Conservation (phyloP, 37 sponge, comb jelly and placozoan genomes). For the Beroe forskalii region DNA sequence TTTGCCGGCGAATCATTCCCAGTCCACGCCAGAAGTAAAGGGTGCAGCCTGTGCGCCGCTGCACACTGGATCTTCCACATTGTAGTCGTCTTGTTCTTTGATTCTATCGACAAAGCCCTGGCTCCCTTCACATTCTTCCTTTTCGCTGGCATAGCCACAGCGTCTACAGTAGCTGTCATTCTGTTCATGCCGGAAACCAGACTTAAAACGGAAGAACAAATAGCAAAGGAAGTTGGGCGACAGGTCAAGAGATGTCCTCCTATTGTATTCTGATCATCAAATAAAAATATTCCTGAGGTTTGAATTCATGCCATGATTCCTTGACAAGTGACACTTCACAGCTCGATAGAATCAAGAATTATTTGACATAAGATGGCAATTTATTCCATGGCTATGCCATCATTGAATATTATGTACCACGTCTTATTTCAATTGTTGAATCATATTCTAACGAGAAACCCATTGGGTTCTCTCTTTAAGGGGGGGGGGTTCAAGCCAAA, state of each 20-base stretch:
- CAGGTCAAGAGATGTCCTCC: not conserved
- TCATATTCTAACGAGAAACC: too few species aligned
- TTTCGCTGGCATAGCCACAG: not conserved
- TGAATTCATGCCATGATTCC: too few species aligned
- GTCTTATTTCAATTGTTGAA: too few species aligned
- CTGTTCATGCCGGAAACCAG: too few species aligned
- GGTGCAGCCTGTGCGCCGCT: not conserved
- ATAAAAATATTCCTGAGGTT: too few species aligned
- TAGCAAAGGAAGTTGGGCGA: not conserved
- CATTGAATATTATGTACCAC: too few species aligned
- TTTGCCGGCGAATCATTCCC: not conserved
- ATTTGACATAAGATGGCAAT: too few species aligned
- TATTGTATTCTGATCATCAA: not conserved
- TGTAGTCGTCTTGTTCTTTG: not conserved
- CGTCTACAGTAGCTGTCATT: not conserved
- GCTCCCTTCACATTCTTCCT: constrained; percentile 10
- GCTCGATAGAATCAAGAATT: too few species aligned
- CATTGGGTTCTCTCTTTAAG: too few species aligned
- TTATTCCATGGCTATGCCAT: too few species aligned
- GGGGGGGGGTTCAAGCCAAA: too few species aligned
- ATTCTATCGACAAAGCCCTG: not conserved
- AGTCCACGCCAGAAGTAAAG: not conserved
- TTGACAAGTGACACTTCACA: too few species aligned
- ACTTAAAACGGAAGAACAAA: not conserved
- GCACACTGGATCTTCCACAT: not conserved